Percentiles rank a stretch among this genome's conserved stretches.
Conservation (phyloP, 2,797 vertebrate species). For the Oophaga sylvatica region DNA sequence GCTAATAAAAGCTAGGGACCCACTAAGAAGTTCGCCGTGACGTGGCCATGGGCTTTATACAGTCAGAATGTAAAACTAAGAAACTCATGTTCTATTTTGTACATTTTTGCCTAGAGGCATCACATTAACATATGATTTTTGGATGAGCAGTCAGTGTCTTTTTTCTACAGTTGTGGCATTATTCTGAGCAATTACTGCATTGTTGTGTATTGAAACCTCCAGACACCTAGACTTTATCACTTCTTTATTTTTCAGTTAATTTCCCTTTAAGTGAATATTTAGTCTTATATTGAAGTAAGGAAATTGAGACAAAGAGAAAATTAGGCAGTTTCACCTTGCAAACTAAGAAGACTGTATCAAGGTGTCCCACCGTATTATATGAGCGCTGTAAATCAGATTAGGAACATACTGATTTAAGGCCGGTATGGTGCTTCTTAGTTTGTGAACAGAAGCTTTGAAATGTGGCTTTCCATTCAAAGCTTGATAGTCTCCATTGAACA, state of each 20-base stretch:
- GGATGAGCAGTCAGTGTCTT: too few species aligned
- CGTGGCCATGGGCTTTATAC: too few species aligned
- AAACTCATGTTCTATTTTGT: too few species aligned
- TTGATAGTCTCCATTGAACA: conserved; percentile 56
- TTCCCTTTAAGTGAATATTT: not conserved
- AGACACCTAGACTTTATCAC: not conserved
- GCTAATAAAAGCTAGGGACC: too few species aligned
- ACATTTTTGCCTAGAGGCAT: too few species aligned
- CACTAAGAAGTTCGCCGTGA: too few species aligned
- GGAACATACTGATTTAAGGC: conserved; percentile 52
- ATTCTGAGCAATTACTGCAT: too few species aligned
- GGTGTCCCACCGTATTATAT: conserved; percentile 32
- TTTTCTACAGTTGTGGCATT: too few species aligned
- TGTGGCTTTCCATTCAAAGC: conserved; percentile 57
- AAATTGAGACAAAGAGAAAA: conserved; percentile 24
- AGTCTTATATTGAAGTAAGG: not conserved
- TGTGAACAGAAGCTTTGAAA: conserved; percentile 49
- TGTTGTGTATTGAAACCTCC: not conserved
- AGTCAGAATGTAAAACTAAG: too few species aligned
- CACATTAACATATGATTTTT: too few species aligned
- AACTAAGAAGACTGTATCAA: conserved; percentile 20
- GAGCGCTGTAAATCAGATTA: conserved; percentile 51
- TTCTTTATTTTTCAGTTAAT: not conserved
- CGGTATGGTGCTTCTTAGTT: conserved; percentile 23
- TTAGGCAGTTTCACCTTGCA: conserved; percentile 27